These are phyloP conservation scores for Mastomys coucha DNA, from an alignment of 2,113 vertebrate genomes.

Conservation along the genomic window DNA sequence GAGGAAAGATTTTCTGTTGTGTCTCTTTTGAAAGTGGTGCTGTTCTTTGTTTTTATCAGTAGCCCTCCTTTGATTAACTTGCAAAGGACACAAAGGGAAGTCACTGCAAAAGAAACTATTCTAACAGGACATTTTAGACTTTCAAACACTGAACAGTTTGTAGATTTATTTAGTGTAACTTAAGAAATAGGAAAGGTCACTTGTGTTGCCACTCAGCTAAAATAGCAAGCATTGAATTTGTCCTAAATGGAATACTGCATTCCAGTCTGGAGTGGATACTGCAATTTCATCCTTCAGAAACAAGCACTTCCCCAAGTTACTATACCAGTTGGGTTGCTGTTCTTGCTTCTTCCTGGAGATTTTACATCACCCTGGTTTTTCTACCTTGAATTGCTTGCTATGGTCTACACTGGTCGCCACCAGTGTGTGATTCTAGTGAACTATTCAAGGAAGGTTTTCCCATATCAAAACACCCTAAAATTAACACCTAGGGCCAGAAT, in stretches of 20 bases:
- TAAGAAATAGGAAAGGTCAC: neutral
- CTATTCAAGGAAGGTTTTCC: neutral
- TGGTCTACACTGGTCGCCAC: neutral
- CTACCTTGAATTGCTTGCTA: neutral
- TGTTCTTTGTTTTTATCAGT: neutral
- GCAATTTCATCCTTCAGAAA: neutral
- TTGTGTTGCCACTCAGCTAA: accelerated
- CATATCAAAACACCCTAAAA: neutral
- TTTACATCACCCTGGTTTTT: neutral
- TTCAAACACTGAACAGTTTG: neutral
- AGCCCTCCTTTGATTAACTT: neutral
- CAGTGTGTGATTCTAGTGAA: neutral
- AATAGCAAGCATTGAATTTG: neutral
- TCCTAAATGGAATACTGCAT: accelerated
- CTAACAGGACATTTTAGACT: neutral
- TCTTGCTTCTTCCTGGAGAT: neutral
- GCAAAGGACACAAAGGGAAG: neutral
- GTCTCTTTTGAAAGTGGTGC: neutral
- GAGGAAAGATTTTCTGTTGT: neutral
- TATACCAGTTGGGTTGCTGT: accelerated
- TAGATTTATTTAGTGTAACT: neutral
- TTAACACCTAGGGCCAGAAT: neutral
- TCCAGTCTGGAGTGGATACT: neutral
- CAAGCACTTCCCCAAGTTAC: accelerated
- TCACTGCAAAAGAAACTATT: neutral